Conservation (phyloP, 92 coral and sea anemone genomes). For the Heliopora coerulea region DNA sequence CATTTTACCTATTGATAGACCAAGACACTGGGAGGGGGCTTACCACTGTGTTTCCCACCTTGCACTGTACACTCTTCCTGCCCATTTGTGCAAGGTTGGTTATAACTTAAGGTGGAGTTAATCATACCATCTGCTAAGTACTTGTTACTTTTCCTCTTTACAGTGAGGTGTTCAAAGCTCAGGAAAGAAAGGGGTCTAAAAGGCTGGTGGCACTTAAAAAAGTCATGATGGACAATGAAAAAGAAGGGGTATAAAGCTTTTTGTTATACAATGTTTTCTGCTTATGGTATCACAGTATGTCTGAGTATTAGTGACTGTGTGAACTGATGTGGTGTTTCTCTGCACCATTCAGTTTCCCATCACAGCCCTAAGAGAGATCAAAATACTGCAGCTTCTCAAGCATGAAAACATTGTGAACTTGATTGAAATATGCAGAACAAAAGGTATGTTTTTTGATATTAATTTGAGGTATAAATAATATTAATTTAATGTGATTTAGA, state of each 20-base stretch:
- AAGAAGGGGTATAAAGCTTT: constrained; percentile 98
- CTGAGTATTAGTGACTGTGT: constrained; percentile 48
- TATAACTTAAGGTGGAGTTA: no score
- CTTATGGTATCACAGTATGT: constrained; percentile 37
- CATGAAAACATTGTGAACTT: constrained; percentile 99
- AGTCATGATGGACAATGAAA: constrained; percentile 99
- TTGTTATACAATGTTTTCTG: constrained; percentile 46
- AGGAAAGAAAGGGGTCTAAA: constrained; percentile 90
- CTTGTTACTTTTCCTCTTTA: no score
- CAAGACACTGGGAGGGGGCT: no score
- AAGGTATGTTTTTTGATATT: constrained; percentile 82
- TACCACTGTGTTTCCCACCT: no score
- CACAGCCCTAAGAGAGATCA: constrained; percentile 99
- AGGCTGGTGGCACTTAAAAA: constrained; percentile 99
- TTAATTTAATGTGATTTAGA: no score
- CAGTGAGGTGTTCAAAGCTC: constrained; percentile 99
- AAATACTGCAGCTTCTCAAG: constrained; percentile 98
- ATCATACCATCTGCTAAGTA: no score
- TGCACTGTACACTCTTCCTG: no score
- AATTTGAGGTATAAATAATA: no score
- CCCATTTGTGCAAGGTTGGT: no score
- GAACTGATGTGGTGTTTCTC: constrained; percentile 84
- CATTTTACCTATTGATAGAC: no score
- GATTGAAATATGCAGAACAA: constrained; percentile 95
- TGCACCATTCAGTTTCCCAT: constrained; percentile 98